Base-by-base conservation (phyloP, 92 coral and sea anemone species). In the Nematostella vectensis region DNA sequence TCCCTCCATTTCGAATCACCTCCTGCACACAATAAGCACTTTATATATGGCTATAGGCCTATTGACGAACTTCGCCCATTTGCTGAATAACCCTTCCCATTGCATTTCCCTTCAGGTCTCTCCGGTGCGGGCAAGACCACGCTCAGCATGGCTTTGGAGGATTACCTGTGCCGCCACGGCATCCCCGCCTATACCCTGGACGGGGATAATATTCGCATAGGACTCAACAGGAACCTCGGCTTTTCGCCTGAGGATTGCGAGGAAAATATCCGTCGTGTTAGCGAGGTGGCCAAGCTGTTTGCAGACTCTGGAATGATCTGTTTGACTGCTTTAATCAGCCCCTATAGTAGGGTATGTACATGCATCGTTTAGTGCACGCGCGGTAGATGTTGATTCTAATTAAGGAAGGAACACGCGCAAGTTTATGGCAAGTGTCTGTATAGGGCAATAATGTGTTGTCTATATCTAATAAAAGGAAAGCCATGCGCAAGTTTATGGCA, bases 271-370 rank as follows among this genome's bases (percentile, higher is more conserved):
- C 83, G 98, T 12, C 88, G 98, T 43, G 98, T 91, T 15, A 80
- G 96, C 42, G 98, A 91, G 54, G 98, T 91, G 8, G 85, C 98
- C 48, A 86, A 86, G 64, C 76, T 91, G 44, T 91, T 91, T 75
- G 98, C 98, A 4, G 98, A 91, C 61, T 91, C 98, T 17, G 98
- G 98, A 4, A 91, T 91, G 96, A 77, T 91, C 27, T 91, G 98
- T 59, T 59, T 91, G 29, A 91, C 98, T 18, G 98, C 98, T 9
- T 91, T 91, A 55, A 91, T 91, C 65, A 91, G 98, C 57, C 98
- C 96, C 2, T 91, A 91, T 43, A 83, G 61, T 13, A 76, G 79
- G 88, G 98, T 91, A 58, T 59, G 95, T 64, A 31, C 13, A n/a
- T n/a, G n/a, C n/a, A 1, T 10, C 11, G n/a, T 10, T 6, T 54